Evolutionary conservation across 2,888 invertebrate genomes (phyloP).

Genomic region (Exephanes ischioxanthus): DNA sequence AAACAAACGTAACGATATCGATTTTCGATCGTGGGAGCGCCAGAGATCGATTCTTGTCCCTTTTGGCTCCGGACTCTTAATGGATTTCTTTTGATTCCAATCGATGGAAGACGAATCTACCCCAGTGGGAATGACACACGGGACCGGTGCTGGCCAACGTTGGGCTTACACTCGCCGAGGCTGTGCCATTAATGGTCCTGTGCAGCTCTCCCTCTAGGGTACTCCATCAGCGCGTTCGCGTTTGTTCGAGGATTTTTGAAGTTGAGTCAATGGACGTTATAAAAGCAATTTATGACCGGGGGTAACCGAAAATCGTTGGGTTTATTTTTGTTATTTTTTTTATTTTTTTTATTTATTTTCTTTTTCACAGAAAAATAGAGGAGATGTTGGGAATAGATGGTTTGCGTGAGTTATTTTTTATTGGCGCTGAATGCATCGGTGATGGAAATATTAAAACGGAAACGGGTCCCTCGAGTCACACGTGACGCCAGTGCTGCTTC

Average conservation of each 20-base stretch:
- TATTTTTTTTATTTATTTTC: too few species aligned
- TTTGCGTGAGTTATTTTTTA: neutral
- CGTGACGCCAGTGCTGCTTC: neutral
- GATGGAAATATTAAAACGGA: neutral
- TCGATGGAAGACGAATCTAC: constrained; percentile 3
- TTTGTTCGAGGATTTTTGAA: too few species aligned
- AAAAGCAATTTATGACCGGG: too few species aligned
- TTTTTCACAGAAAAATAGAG: neutral
- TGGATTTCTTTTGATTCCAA: constrained; percentile 27
- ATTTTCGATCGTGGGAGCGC: constrained; percentile 22
- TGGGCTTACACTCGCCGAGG: neutral
- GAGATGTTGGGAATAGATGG: neutral
- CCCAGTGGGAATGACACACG: neutral
- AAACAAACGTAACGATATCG: constrained; percentile 1
- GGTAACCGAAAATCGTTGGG: too few species aligned
- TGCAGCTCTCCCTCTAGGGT: too few species aligned
- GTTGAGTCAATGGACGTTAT: too few species aligned
- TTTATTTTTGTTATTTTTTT: neutral
- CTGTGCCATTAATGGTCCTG: neutral
- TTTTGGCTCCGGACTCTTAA: constrained; percentile 12
- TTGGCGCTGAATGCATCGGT: neutral
- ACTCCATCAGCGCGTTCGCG: too few species aligned
- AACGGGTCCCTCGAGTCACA: neutral
- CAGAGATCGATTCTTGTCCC: neutral
- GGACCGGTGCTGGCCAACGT: neutral